phyloP scores from a whole-genome alignment of 2,113 vertebrate genomes.

The Sylvia atricapilla region DNA sequence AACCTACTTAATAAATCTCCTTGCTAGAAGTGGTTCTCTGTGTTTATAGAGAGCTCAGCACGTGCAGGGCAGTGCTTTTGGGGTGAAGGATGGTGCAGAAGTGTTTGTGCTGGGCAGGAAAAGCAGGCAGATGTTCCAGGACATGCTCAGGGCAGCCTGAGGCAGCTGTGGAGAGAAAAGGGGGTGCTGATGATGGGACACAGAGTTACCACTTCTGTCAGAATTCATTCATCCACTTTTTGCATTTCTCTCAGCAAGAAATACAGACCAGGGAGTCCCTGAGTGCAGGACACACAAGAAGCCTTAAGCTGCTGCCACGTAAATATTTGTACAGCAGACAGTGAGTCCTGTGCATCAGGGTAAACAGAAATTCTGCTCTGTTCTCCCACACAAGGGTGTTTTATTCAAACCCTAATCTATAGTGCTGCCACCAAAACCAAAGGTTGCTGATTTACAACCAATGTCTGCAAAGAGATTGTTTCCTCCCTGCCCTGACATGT shows the following conservation, averaged over 20 bases:
- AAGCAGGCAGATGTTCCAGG: background rate
- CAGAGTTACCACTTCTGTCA: background rate
- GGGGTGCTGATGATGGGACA: background rate
- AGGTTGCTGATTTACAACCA: background rate
- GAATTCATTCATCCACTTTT: background rate
- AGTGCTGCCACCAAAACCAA: background rate
- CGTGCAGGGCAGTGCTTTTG: background rate
- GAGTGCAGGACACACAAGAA: slow-evolving; percentile 59
- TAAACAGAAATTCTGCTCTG: slow-evolving; percentile 31
- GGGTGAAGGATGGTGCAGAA: background rate
- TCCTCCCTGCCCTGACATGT: background rate
- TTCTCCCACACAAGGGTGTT: background rate
- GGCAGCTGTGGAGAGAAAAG: background rate
- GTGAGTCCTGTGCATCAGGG: background rate
- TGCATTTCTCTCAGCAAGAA: background rate
- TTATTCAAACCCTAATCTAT: background rate
- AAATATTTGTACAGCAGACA: slow-evolving; percentile 63
- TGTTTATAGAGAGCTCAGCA: background rate
- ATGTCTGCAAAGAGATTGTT: background rate
- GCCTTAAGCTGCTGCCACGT: slow-evolving; percentile 13
- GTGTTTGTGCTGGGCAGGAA: background rate
- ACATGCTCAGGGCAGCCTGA: background rate
- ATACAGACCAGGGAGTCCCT: background rate
- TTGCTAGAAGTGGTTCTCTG: background rate
- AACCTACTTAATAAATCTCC: background rate